These are phyloP conservation scores for Galerucella calmariensis DNA, from an alignment of 2,888 invertebrate genomes.

Conservation along the genomic window DNA sequence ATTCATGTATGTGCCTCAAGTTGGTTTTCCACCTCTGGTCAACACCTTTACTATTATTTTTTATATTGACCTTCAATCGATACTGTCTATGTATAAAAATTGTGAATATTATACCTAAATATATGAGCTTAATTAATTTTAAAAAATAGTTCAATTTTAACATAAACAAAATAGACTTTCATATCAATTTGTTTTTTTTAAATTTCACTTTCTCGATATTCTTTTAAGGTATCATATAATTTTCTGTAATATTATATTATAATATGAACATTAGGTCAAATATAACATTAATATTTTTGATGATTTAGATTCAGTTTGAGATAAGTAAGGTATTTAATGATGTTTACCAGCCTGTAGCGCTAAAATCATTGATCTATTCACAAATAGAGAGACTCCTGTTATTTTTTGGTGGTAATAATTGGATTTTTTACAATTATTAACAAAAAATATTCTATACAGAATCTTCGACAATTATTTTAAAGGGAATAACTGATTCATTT, in stretches of 20 bases:
- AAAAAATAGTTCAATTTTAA: background rate
- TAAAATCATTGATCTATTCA: constrained; percentile 24
- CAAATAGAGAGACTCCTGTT: constrained; percentile 13
- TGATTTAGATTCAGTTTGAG: constrained; percentile 37
- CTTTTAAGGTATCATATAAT: constrained; percentile 34
- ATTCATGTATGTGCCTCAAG: too few species aligned
- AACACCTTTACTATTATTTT: too few species aligned
- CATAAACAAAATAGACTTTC: constrained; percentile 30
- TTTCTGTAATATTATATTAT: constrained; percentile 39
- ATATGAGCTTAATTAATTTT: too few species aligned
- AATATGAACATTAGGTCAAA: constrained; percentile 34
- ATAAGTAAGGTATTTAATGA: constrained; percentile 36
- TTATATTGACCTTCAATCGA: too few species aligned
- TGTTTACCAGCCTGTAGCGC: constrained; percentile 29
- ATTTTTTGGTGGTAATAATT: too few species aligned
- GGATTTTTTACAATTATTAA: too few species aligned
- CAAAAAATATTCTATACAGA: too few species aligned
- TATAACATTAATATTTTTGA: constrained; percentile 37
- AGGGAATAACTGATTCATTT: too few species aligned
- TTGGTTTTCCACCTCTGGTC: too few species aligned
- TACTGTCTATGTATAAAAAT: too few species aligned
- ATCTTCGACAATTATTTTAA: too few species aligned
- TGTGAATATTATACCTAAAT: too few species aligned
- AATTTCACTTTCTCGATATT: constrained; percentile 38
- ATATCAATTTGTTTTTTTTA: constrained; percentile 23